phyloP scores from a whole-genome alignment of 2,797 vertebrate species.

The Octomys mimax region DNA sequence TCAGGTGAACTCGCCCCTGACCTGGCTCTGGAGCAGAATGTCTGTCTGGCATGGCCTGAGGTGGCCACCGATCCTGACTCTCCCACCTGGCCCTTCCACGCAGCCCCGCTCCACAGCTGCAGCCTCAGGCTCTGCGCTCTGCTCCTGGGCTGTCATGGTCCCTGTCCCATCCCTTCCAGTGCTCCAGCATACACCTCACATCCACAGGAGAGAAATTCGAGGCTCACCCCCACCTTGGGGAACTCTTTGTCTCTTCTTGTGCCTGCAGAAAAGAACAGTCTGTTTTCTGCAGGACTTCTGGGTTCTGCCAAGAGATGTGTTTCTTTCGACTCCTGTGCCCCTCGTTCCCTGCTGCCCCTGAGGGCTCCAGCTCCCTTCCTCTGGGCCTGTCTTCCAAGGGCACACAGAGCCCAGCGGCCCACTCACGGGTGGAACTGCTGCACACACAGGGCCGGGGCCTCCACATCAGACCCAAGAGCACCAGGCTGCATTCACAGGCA shows the following conservation, averaged over 20 bases:
- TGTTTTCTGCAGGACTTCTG: neutral
- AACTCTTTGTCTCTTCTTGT: neutral
- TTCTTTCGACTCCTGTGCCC: neutral
- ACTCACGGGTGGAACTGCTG: neutral
- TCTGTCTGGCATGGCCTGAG: neutral
- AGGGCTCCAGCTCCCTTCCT: neutral
- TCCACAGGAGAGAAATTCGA: neutral
- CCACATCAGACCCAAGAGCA: neutral
- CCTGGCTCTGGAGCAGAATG: neutral
- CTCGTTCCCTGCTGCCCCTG: neutral
- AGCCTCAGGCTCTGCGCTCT: neutral
- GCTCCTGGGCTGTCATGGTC: neutral
- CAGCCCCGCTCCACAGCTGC: neutral
- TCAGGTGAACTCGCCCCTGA: neutral
- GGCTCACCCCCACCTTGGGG: neutral
- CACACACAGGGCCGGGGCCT: neutral
- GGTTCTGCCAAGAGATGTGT: neutral
- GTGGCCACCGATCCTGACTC: conserved; percentile 17
- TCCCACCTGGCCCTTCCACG: neutral
- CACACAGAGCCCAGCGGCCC: neutral
- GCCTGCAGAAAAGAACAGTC: neutral
- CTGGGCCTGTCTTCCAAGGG: neutral
- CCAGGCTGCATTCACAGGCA: neutral
- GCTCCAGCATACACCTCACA: neutral
- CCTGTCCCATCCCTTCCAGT: neutral